A percentile compares a stretch with the other conserved stretches of the same genome.
phyloP scores from a whole-genome alignment of 1,140 invertebrate species.

The Drosophila guanche region DNA sequence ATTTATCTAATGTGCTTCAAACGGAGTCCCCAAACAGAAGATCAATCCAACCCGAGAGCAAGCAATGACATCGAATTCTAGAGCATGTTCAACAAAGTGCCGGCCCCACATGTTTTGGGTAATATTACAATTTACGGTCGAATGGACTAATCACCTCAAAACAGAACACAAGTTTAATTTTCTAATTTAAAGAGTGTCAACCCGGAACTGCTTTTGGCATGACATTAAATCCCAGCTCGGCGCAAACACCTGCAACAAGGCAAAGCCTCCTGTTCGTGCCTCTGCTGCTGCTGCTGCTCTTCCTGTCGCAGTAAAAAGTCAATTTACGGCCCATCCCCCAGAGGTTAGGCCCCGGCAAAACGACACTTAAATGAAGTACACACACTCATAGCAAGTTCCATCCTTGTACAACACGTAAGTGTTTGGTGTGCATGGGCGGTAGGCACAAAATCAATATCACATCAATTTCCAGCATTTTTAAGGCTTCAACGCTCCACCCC shows the following conservation, averaged over 20 bases:
- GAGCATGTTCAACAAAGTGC: conserved; percentile 29
- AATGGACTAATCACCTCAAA: conserved; percentile 12
- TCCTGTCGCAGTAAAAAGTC: conserved; percentile 11
- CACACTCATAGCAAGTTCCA: conserved; percentile 13
- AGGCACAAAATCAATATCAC: conserved; percentile 66
- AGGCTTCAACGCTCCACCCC: conserved; percentile 48
- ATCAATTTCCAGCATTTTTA: conserved; percentile 67
- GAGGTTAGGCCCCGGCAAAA: conserved; percentile 31
- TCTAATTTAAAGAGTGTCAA: conserved; percentile 40
- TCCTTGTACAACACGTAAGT: conserved; percentile 1
- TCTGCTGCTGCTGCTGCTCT: conserved; percentile 7
- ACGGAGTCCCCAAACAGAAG: conserved; percentile 45
- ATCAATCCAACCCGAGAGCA: conserved; percentile 16
- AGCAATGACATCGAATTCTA: conserved; percentile 25
- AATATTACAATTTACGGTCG: conserved; percentile 26
- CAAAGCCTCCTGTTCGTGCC: neutral
- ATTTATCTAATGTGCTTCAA: conserved; percentile 70
- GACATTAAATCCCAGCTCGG: conserved; percentile 39
- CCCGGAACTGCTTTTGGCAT: conserved; percentile 8
- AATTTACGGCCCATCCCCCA: conserved; percentile 45
- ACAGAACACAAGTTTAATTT: conserved; percentile 38
- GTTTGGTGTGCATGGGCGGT: conserved; percentile 4
- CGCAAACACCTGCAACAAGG: conserved; percentile 34
- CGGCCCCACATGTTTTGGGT: conserved; percentile 1
- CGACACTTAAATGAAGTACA: conserved; percentile 66